Evolutionary conservation across 1,140 invertebrate genomes (phyloP).

Genomic region (Drosophila nikananu): DNA sequence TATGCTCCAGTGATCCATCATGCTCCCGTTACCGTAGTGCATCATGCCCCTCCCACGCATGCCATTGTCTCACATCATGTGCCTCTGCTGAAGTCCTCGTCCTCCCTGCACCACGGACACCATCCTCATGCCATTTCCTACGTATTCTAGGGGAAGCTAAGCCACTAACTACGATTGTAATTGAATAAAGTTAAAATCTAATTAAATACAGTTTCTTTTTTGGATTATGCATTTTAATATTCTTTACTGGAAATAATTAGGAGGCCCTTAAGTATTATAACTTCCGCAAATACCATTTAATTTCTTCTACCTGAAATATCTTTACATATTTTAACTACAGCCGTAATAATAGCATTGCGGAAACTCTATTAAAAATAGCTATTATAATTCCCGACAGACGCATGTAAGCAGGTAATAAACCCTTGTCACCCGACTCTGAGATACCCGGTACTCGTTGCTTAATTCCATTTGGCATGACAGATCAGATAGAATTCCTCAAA

Average conservation of each 20-base stretch:
- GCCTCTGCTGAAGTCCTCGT: slow-evolving; percentile 60
- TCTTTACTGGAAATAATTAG: background rate
- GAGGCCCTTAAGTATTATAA: background rate
- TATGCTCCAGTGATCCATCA: slow-evolving; percentile 66
- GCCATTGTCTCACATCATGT: slow-evolving; percentile 62
- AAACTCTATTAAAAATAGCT: background rate
- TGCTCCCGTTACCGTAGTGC: slow-evolving; percentile 67
- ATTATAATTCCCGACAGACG: background rate
- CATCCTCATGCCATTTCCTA: slow-evolving; percentile 72
- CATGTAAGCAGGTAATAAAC: slow-evolving; percentile 7
- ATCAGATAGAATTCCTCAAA: slow-evolving; percentile 18
- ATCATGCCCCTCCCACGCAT: slow-evolving; percentile 52
- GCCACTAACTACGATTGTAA: background rate
- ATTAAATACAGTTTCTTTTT: background rate
- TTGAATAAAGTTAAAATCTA: slow-evolving; percentile 1
- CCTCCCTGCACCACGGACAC: slow-evolving; percentile 45
- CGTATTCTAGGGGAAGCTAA: slow-evolving; percentile 45
- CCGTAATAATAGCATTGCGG: background rate
- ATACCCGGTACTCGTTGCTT: slow-evolving; percentile 1
- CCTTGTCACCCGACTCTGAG: background rate
- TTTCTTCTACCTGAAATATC: background rate
- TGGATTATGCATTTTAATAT: background rate
- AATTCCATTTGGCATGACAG: slow-evolving; percentile 1
- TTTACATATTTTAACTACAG: background rate
- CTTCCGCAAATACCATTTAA: background rate